These are phyloP conservation scores for Sus scrofa DNA, from an alignment of 2,113 vertebrate genomes.

Conservation along the genomic window T2T-Sscrofa CM000820.6:76129001-76129500, in stretches of 20 bases:
- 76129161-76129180: slow-evolving; percentile 48
- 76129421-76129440: slow-evolving; percentile 80
- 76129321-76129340: slow-evolving; percentile 75
- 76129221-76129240: slow-evolving; percentile 83
- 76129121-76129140: neutral
- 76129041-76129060: neutral
- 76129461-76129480: slow-evolving; percentile 82
- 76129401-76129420: slow-evolving; percentile 79
- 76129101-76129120: neutral
- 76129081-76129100: neutral
- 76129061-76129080: neutral
- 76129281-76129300: slow-evolving; percentile 70
- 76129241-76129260: slow-evolving; percentile 82
- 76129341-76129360: slow-evolving; percentile 79
- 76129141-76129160: neutral
- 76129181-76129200: slow-evolving; percentile 69
- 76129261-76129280: slow-evolving; percentile 79
- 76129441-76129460: slow-evolving; percentile 81
- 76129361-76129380: slow-evolving; percentile 82
- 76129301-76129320: slow-evolving; percentile 77
- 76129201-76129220: slow-evolving; percentile 76
- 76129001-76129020: neutral
- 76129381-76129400: slow-evolving; percentile 84
- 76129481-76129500: slow-evolving; percentile 83
- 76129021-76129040: neutral